phyloP scores from a whole-genome alignment of 1,140 invertebrate species.

The Pachyrhynchus sulphureomaculatus region DNA sequence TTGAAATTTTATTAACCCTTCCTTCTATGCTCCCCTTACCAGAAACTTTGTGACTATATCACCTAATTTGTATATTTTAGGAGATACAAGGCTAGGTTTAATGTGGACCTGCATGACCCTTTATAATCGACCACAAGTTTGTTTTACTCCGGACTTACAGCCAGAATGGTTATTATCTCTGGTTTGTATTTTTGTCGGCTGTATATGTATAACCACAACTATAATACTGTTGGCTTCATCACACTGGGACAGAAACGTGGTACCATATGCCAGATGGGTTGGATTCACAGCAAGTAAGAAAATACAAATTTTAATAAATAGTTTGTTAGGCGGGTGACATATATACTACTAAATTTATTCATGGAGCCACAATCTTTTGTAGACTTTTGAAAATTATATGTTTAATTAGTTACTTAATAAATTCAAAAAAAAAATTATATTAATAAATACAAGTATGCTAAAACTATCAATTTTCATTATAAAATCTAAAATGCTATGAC shows the following conservation, averaged over 20 bases:
- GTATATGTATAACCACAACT: conserved; percentile 89
- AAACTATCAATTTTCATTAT: not conserved
- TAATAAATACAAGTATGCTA: not conserved
- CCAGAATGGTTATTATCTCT: conserved; percentile 89
- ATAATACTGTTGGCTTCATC: conserved; percentile 84
- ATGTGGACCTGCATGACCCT: conserved; percentile 94
- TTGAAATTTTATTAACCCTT: no score
- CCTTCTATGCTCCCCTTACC: no score
- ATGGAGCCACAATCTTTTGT: conserved; percentile 28
- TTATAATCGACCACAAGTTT: conserved; percentile 84
- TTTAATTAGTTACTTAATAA: no score
- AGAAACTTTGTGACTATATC: no score
- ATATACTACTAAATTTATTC: no score
- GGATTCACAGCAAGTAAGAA: conserved; percentile 90
- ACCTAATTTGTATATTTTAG: conserved; percentile 58
- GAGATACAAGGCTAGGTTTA: conserved; percentile 84
- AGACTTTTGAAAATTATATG: not conserved
- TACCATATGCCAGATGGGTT: conserved; percentile 91
- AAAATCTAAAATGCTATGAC: not conserved
- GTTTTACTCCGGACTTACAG: conserved; percentile 82
- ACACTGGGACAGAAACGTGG: conserved; percentile 87
- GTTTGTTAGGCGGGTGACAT: no score
- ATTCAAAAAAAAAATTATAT: no score
- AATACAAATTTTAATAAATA: no score
- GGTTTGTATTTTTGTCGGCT: conserved; percentile 89